Base-by-base conservation (phyloP, 2,797 vertebrate genomes). In the Hippoglossus hippoglossus region DNA sequence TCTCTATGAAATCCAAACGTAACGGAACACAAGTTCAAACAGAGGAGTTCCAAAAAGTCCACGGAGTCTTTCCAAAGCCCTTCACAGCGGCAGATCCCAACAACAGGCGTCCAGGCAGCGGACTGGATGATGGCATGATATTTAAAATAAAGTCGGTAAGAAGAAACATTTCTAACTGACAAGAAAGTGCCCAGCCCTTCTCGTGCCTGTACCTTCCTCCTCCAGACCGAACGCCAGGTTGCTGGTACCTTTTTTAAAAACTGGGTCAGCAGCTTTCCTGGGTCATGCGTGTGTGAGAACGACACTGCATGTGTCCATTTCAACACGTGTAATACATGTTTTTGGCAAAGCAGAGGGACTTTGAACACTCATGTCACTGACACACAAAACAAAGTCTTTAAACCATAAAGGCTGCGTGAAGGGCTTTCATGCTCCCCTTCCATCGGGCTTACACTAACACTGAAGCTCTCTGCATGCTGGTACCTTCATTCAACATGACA, bases 401-500 rank as follows among this genome's bases (percentile, higher is more conserved):
- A 79, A 89, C 72, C 83, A 62, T 57, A 56, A 67, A 75, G 62
- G 71, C 69, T 71, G 16, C 28, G 24, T 66, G 62, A 47, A 19
- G 59, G 57, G 67, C 75, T 83, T 86, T 82, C 69, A 79, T 79
- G 80, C 56, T 60, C 46, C 46, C 66, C 71, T 77, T 67, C 67
- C 56, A 72, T 71, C 73, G 59, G 76, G 68, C 72, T 78, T 81
- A 64, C 73, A 71, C 74, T 56, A 75, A 79, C 83, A 83, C 46
- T 53, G 67, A 34, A 41, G 70, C 74, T 54, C 16, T 6, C 21
- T 53, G 24, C 21, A 90, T 91, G 88, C 86, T 79, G 91, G 89
- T 91, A 86, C 90, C 91, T 81, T 85, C 86, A 90, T 88, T 85
- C 78, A 82, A 82, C 79, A 75, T 1, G 71, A 55, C 73, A 60